Percentiles rank a stretch among this genome's conserved stretches.
phyloP scores from a whole-genome alignment of 2,888 invertebrate genomes.

The Drosophila pullipes region DNA sequence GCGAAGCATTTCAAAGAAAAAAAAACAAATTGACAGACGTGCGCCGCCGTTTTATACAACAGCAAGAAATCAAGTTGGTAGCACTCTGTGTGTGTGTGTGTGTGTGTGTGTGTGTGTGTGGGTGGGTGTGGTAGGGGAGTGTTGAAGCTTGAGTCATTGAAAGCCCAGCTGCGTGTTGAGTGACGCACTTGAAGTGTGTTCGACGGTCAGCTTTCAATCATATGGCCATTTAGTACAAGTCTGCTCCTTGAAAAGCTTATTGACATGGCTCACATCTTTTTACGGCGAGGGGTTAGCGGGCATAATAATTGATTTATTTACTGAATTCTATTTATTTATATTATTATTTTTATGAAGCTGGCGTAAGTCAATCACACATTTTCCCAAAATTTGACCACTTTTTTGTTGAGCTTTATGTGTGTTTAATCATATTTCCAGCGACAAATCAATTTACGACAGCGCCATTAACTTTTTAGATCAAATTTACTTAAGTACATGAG shows the following conservation, averaged over 20 bases:
- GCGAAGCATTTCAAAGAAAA: background rate
- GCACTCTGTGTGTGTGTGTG: background rate
- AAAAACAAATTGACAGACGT: conserved; percentile 2
- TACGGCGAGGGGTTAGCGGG: background rate
- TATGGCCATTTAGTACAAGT: conserved; percentile 59
- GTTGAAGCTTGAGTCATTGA: conserved; percentile 27
- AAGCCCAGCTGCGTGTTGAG: conserved; percentile 25
- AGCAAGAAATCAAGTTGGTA: conserved; percentile 4
- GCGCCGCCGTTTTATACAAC: background rate
- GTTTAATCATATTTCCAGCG: conserved; percentile 46
- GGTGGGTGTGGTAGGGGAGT: background rate
- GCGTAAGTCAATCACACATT: conserved; percentile 63
- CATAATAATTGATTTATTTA: conserved; percentile 61
- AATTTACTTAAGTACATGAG: conserved; percentile 17
- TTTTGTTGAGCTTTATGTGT: conserved; percentile 21
- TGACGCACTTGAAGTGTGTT: conserved; percentile 23
- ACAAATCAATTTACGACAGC: conserved; percentile 31
- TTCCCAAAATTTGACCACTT: conserved; percentile 31
- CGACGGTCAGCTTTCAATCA: conserved; percentile 67
- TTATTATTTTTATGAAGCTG: conserved; percentile 16
- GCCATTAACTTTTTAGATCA: conserved; percentile 23
- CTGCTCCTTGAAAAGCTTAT: conserved; percentile 24
- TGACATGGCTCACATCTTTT: conserved; percentile 37
- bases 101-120: no score
- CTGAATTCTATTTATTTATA: no score